These are phyloP conservation scores for Euclidia mi DNA, from an alignment of 2,888 invertebrate genomes.

Conservation along the genomic window DNA sequence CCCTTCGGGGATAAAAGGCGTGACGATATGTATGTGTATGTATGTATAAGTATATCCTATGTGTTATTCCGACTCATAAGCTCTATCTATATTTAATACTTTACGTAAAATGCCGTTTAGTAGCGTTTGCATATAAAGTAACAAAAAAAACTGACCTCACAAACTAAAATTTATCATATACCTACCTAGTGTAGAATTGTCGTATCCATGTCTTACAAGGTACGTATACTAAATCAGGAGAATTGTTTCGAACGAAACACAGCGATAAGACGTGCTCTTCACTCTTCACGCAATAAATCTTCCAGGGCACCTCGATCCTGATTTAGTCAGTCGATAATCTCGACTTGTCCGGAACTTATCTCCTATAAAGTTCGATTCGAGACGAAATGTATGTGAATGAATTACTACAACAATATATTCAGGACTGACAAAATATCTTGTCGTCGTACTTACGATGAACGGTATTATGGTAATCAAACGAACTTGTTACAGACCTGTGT, in stretches of 20 bases:
- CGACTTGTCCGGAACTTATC: conserved; percentile 69
- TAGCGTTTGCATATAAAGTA: too few species aligned
- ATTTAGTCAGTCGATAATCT: conserved; percentile 79
- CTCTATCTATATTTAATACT: too few species aligned
- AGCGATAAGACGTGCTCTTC: conserved; percentile 63
- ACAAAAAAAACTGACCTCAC: too few species aligned
- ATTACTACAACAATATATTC: conserved; percentile 55
- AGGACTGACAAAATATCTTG: conserved; percentile 46
- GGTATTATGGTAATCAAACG: conserved; percentile 42
- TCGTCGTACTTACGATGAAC: conserved; percentile 28
- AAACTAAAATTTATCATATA: too few species aligned
- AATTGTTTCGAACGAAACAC: conserved; percentile 63
- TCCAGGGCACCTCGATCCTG: conserved; percentile 67
- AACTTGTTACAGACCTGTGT: conserved; percentile 27
- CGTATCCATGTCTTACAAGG: conserved; percentile 8
- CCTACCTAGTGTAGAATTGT: too few species aligned
- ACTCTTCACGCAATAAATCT: conserved; percentile 71
- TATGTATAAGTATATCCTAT: too few species aligned
- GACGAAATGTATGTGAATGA: conserved; percentile 51
- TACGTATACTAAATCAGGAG: conserved; percentile 33
- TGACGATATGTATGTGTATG: too few species aligned
- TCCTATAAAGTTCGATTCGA: conserved; percentile 61
- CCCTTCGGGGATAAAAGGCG: too few species aligned
- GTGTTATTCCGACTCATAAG: too few species aligned
- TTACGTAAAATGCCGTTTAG: too few species aligned